Percentiles rank a stretch among this genome's conserved stretches.
Evolutionary conservation across 2,113 vertebrate genomes (phyloP).

Genomic region (Lepisosteus oculatus): DNA sequence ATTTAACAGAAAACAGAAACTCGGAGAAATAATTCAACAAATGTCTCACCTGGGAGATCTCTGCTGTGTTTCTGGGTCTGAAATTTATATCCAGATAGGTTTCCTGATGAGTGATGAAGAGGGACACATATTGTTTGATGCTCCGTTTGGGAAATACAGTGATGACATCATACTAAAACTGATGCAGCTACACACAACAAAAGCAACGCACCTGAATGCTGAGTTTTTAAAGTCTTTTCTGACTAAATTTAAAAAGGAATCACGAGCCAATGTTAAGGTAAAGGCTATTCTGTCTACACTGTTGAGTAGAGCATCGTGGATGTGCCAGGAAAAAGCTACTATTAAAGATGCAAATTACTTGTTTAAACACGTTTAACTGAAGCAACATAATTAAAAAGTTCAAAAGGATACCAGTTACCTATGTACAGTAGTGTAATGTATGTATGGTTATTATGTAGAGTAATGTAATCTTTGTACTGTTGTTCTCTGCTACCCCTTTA

Average conservation of each 20-base stretch:
- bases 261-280: slow-evolving; percentile 10
- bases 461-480: no score
- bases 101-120: slow-evolving; percentile 40
- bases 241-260: slow-evolving; percentile 29
- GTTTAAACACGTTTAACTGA: no score
- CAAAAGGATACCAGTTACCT: no score
- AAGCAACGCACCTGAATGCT: slow-evolving; percentile 42
- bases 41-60: slow-evolving; percentile 35
- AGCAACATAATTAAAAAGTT: no score
- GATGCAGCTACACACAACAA: slow-evolving; percentile 33
- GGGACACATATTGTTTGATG: slow-evolving; percentile 47
- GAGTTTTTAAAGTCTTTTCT: slow-evolving; percentile 50
- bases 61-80: slow-evolving; percentile 37
- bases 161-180: slow-evolving; percentile 46
- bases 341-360: no score
- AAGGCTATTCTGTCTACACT: not conserved
- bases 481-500: no score
- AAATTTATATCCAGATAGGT: slow-evolving; percentile 34
- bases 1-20: slow-evolving; percentile 38
- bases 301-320: no score
- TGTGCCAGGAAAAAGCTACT: no score
- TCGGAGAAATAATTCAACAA: slow-evolving; percentile 44
- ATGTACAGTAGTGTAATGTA: no score
- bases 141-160: slow-evolving; percentile 52
- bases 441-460: no score